Conservation (phyloP, 2,888 invertebrate genomes). For the Parascotia fuliginaria region DNA sequence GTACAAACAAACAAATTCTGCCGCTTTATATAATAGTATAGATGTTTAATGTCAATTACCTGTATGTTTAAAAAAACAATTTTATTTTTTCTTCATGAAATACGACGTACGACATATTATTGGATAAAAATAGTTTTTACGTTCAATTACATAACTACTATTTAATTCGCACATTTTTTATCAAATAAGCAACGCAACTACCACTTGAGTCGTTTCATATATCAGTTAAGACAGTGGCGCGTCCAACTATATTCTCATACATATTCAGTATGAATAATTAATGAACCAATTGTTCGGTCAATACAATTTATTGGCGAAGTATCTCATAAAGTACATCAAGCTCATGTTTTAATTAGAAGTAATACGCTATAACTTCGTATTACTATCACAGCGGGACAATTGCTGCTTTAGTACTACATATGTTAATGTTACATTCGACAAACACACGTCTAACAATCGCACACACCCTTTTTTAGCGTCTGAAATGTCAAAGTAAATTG, state of each 20-base stretch:
- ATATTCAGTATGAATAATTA: conserved; percentile 29
- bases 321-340: conserved; percentile 23
- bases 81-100: too few relatives aligned
- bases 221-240: background rate
- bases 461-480: conserved; percentile 9
- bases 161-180: too few relatives aligned
- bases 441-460: conserved; percentile 6
- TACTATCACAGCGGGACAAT: conserved; percentile 18
- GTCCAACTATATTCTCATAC: conserved; percentile 20
- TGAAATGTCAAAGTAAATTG: conserved; percentile 28
- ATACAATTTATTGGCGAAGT: conserved; percentile 27
- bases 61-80: too few relatives aligned
- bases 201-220: too few relatives aligned
- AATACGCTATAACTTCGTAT: conserved; percentile 13
- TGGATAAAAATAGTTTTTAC: too few relatives aligned
- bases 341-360: conserved; percentile 17
- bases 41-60: too few relatives aligned
- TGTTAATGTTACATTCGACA: conserved; percentile 15
- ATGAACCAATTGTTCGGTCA: conserved; percentile 17
- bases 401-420: conserved; percentile 14
- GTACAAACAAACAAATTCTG: too few relatives aligned
- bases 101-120: too few relatives aligned
- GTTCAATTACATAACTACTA: too few relatives aligned
- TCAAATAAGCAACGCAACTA: too few relatives aligned
- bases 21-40: too few relatives aligned